Evolutionary conservation across 2,113 vertebrate genomes (phyloP).

Genomic region (Columba janthina): DNA sequence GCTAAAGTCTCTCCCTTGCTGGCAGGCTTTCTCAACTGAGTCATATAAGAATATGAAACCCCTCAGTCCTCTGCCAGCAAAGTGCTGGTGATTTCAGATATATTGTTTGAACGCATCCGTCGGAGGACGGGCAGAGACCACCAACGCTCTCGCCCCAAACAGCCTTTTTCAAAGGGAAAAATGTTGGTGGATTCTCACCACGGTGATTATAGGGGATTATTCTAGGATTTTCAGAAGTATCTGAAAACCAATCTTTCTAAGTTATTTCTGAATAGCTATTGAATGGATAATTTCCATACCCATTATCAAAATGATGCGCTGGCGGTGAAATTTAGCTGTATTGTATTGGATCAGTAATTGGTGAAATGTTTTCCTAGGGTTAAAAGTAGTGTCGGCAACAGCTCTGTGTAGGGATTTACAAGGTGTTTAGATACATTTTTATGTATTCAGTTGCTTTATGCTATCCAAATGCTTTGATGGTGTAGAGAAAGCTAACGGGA

Average conservation of each 20-base stretch:
- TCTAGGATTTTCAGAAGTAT: constrained; percentile 73
- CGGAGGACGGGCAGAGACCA: background rate
- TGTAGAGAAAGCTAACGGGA: constrained; percentile 34
- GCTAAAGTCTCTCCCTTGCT: background rate
- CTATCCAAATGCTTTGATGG: constrained; percentile 70
- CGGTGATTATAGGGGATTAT: constrained; percentile 75
- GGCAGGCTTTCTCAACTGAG: background rate
- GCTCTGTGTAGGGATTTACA: constrained; percentile 69
- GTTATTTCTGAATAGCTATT: constrained; percentile 79
- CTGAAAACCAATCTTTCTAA: constrained; percentile 75
- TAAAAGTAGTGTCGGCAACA: constrained; percentile 68
- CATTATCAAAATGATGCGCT: constrained; percentile 77
- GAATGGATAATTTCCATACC: constrained; percentile 79
- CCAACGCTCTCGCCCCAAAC: background rate
- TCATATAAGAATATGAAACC: background rate
- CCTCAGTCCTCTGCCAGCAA: background rate
- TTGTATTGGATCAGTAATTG: constrained; percentile 79
- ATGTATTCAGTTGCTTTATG: constrained; percentile 69
- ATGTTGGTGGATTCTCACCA: constrained; percentile 60
- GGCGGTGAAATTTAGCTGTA: constrained; percentile 74
- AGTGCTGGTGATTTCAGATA: background rate
- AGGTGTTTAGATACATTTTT: constrained; percentile 75
- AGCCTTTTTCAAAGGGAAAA: constrained; percentile 38
- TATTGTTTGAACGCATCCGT: background rate
- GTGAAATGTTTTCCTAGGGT: constrained; percentile 73